A percentile compares a stretch with the other conserved stretches of the same genome.
These are phyloP conservation scores for Troides aeacus DNA, from an alignment of 2,888 invertebrate genomes.

Conservation along the genomic window DNA sequence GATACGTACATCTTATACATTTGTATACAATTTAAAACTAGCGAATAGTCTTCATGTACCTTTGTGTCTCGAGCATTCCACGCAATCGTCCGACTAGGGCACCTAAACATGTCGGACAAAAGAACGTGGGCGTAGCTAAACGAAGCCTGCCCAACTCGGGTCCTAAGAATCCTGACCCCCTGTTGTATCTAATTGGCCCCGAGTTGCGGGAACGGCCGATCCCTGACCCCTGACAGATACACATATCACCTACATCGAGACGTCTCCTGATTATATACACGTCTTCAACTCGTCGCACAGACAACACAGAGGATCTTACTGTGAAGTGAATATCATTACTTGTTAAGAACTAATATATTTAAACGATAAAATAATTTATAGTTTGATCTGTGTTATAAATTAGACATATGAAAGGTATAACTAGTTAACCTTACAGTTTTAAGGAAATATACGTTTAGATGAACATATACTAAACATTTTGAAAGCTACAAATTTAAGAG, in stretches of 20 bases:
- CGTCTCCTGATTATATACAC: constrained; percentile 41
- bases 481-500: too few relatives aligned
- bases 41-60: background rate
- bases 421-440: background rate
- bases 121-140: constrained; percentile 59
- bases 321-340: background rate
- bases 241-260: constrained; percentile 59
- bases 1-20: too few relatives aligned
- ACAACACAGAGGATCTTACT: background rate
- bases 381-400: background rate
- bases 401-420: background rate
- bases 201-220: constrained; percentile 69
- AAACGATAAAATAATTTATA: background rate
- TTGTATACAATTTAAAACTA: background rate
- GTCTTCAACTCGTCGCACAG: background rate
- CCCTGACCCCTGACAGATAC: constrained; percentile 64
- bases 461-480: too few relatives aligned
- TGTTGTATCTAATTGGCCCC: constrained; percentile 64
- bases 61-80: constrained; percentile 2
- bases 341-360: background rate
- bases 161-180: constrained; percentile 57
- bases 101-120: background rate
- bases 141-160: constrained; percentile 58
- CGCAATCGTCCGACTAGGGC: background rate
- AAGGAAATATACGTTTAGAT: background rate